Evolutionary conservation across 2,888 invertebrate genomes (phyloP).

Genomic region (Gortyna flavago): DNA sequence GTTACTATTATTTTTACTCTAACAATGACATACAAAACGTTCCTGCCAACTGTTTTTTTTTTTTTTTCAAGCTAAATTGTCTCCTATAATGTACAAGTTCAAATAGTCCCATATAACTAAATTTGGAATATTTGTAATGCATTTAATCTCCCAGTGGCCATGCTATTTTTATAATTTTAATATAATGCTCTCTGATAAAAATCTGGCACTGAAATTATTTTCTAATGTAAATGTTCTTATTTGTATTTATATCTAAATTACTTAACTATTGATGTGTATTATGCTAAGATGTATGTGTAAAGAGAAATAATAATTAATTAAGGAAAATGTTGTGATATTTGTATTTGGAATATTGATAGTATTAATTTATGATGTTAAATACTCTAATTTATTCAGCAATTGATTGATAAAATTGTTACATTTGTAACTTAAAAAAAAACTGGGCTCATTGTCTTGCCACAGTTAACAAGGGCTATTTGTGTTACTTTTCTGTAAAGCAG

Average conservation of each 20-base stretch:
- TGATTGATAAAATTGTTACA: not conserved
- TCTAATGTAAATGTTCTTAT: constrained; percentile 80
- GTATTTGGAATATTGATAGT: constrained; percentile 89
- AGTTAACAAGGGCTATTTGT: constrained; percentile 3
- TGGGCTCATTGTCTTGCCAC: not conserved
- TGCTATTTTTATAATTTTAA: constrained; percentile 80
- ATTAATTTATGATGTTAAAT: constrained; percentile 66
- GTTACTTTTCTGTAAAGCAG: constrained; percentile 33
- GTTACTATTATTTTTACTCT: not conserved
- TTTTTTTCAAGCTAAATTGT: not conserved
- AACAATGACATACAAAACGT: not conserved
- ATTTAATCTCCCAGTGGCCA: constrained; percentile 87
- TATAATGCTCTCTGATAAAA: constrained; percentile 76
- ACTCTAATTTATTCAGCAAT: constrained; percentile 53
- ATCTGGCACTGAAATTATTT: constrained; percentile 68
- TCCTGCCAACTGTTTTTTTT: not conserved
- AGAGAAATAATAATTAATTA: constrained; percentile 84
- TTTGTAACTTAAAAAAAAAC: not conserved
- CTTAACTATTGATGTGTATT: constrained; percentile 86
- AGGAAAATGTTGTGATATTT: constrained; percentile 90
- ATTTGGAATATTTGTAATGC: constrained; percentile 68
- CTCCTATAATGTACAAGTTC: constrained; percentile 23
- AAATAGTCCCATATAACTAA: constrained; percentile 56
- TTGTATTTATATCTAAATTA: constrained; percentile 80
- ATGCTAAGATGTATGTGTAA: constrained; percentile 86